Conservation (phyloP, 2,797 vertebrate species). For the Malurus leucopterus region DNA sequence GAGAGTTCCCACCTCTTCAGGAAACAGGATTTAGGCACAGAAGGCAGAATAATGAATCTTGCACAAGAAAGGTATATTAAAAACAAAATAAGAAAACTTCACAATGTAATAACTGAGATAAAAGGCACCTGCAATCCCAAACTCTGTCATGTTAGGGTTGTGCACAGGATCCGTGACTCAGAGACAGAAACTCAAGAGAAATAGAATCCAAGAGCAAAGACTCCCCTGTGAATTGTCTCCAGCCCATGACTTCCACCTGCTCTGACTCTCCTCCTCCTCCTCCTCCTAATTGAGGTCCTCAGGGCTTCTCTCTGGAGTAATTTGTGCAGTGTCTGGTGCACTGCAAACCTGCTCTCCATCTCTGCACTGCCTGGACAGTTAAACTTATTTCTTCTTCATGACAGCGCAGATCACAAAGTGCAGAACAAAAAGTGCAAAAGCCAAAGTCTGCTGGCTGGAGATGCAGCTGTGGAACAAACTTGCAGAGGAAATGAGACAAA, state of each 20-base stretch:
- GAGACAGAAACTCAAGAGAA: background rate
- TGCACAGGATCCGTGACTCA: background rate
- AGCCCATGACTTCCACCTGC: background rate
- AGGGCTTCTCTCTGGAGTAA: background rate
- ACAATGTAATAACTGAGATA: background rate
- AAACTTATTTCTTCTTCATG: background rate
- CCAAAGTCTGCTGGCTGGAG: background rate
- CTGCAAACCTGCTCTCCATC: background rate
- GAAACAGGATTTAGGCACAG: background rate
- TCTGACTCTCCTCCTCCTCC: background rate
- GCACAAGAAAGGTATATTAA: background rate
- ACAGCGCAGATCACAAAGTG: background rate
- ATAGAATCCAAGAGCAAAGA: background rate
- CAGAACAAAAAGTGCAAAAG: conserved; percentile 3
- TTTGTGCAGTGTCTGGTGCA: background rate
- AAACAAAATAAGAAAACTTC: background rate
- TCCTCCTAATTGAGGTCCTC: background rate
- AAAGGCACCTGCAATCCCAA: conserved; percentile 10
- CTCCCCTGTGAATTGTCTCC: background rate
- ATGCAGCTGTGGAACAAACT: conserved; percentile 35
- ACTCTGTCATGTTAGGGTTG: background rate
- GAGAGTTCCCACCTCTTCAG: background rate
- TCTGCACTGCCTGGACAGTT: background rate
- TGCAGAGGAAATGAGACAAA: conserved; percentile 55
- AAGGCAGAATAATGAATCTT: background rate